phyloP scores from a whole-genome alignment of 2,888 invertebrate species.

The Neoitamus cyanurus region DNA sequence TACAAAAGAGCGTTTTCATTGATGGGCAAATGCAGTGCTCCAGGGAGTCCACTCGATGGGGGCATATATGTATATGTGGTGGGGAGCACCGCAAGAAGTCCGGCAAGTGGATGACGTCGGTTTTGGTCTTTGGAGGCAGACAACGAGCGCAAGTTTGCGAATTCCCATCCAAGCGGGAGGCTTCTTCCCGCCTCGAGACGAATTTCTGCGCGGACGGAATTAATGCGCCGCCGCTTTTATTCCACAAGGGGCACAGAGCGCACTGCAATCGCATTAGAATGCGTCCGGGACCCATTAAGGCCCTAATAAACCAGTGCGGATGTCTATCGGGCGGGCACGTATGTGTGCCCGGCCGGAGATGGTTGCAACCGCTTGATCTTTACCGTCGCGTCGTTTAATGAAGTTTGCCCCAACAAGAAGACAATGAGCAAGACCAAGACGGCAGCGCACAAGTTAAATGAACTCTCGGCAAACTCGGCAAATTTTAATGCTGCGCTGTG shows the following conservation, averaged over 20 bases:
- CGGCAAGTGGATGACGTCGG: neutral
- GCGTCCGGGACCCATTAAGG: neutral
- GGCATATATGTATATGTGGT: neutral
- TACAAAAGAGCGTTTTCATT: neutral
- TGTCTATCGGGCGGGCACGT: neutral
- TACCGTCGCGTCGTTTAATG: conserved; percentile 15
- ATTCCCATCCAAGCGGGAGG: neutral
- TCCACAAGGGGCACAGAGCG: neutral
- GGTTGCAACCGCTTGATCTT: conserved; percentile 9
- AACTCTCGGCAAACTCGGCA: neutral
- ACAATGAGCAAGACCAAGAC: neutral
- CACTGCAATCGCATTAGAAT: neutral
- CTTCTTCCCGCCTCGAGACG: neutral
- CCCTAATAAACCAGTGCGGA: neutral
- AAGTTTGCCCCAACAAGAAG: neutral
- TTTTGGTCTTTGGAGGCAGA: neutral
- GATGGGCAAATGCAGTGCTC: no score
- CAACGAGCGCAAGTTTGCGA: neutral
- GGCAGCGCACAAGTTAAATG: neutral
- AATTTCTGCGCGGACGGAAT: neutral
- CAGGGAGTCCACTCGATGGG: neutral
- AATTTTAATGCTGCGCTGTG: neutral
- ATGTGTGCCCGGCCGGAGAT: neutral
- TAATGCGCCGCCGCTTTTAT: neutral
- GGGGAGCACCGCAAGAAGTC: neutral